Evolutionary conservation across 2,888 invertebrate species (phyloP).

Genomic region (Sinotaia quadrata): DNA sequence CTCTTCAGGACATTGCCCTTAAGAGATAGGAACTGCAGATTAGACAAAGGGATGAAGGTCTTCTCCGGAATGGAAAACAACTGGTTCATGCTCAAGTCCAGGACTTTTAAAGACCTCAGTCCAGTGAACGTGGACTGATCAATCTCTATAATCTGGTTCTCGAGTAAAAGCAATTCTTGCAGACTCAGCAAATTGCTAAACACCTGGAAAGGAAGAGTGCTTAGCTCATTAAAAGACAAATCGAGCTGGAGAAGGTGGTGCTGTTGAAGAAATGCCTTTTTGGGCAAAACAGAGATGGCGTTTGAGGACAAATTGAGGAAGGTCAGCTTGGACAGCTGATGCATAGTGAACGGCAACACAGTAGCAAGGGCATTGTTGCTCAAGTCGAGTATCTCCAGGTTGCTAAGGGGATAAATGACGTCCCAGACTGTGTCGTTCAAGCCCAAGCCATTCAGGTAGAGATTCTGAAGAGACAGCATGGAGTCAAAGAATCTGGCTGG

Average conservation of each 20-base stretch:
- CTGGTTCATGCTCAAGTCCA: conserved; percentile 33
- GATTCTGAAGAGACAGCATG: conserved; percentile 21
- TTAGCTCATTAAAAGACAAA: conserved; percentile 34
- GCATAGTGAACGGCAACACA: conserved; percentile 28
- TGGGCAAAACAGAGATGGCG: conserved; percentile 26
- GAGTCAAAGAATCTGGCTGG: conserved; percentile 19
- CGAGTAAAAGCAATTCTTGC: conserved; percentile 24
- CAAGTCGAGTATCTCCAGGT: conserved; percentile 28
- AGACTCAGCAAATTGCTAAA: conserved; percentile 23
- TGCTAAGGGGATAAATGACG: conserved; percentile 26
- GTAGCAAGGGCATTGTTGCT: conserved; percentile 30
- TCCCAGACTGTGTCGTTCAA: conserved; percentile 36
- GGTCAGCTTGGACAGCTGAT: conserved; percentile 27
- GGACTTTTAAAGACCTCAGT: conserved; percentile 19
- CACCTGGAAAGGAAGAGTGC: conserved; percentile 18
- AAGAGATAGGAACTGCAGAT: conserved; percentile 37
- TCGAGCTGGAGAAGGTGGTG: conserved; percentile 25
- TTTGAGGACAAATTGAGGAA: conserved; percentile 32
- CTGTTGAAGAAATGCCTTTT: conserved; percentile 33
- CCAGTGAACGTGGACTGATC: conserved; percentile 31
- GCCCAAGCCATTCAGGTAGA: conserved; percentile 32
- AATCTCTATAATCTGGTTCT: conserved; percentile 29
- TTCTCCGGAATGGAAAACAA: conserved; percentile 39
- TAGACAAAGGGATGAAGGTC: conserved; percentile 38
- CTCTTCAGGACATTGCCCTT: conserved; percentile 43